A percentile compares a stretch with the other conserved stretches of the same genome.
phyloP scores from a whole-genome alignment of 2,113 vertebrate genomes.

The Aegithalos caudatus region DNA sequence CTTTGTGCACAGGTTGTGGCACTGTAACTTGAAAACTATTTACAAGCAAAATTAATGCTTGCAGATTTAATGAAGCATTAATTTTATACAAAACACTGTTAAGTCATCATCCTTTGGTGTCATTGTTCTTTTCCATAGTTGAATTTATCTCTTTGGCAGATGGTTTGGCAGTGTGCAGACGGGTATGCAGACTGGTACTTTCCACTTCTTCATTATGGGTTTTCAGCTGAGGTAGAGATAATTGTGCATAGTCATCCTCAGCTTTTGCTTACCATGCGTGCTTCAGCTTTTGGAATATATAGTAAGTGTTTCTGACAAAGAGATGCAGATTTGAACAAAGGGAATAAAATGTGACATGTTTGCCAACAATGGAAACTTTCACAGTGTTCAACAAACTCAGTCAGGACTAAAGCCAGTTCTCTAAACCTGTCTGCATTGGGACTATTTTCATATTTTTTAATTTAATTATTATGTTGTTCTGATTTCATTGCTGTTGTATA shows the following conservation, averaged over 20 bases:
- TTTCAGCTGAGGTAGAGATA: neutral
- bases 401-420: neutral
- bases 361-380: neutral
- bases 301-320: neutral
- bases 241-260: neutral
- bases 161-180: neutral
- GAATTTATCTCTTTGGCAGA: neutral
- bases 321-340: neutral
- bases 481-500: neutral
- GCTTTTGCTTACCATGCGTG: neutral
- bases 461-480: neutral
- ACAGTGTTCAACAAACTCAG: neutral
- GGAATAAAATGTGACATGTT: neutral
- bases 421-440: neutral
- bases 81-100: neutral
- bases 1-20: neutral
- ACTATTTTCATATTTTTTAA: neutral
- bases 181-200: accelerated
- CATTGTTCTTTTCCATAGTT: neutral
- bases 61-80: neutral
- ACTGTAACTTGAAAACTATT: neutral
- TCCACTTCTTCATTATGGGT: neutral
- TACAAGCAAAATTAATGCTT: neutral
- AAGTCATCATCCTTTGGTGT: neutral
- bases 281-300: neutral